Conservation (phyloP, 2,797 vertebrate species). For the Argentina silus region DNA sequence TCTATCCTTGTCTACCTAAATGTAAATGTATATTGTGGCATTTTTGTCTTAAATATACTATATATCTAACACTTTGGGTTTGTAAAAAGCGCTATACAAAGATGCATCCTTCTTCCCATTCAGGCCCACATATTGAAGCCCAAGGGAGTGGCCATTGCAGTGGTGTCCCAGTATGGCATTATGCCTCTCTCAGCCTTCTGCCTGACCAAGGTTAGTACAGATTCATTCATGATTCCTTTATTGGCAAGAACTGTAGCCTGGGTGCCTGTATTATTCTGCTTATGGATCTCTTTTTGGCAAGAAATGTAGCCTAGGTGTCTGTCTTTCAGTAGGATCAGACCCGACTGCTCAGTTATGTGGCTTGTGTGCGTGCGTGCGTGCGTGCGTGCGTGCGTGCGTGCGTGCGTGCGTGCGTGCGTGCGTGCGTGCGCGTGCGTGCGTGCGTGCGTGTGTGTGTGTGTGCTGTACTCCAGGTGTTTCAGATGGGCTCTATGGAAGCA, state of each 20-base stretch:
- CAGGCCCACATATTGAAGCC: slow-evolving; percentile 79
- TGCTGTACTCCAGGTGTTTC: slow-evolving; percentile 66
- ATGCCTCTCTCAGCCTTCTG: slow-evolving; percentile 84
- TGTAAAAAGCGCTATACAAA: background rate
- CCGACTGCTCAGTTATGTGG: too few species aligned
- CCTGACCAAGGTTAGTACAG: slow-evolving; percentile 71
- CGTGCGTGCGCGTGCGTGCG: background rate
- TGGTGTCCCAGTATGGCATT: slow-evolving; percentile 80
- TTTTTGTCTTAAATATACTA: background rate
- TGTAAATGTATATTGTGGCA: background rate
- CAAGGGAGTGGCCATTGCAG: slow-evolving; percentile 77
- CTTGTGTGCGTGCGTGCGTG: background rate
- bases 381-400: background rate
- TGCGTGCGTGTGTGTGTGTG: background rate
- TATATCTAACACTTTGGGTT: background rate
- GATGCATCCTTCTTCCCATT: slow-evolving; percentile 3
- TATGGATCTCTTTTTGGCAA: too few species aligned
- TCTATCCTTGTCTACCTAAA: too few species aligned
- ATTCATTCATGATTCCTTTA: too few species aligned
- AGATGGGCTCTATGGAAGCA: slow-evolving; percentile 60
- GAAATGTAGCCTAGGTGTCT: too few species aligned
- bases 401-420: background rate
- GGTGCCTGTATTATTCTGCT: too few species aligned
- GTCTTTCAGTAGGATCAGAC: too few species aligned
- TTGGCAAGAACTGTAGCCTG: too few species aligned